Percentiles rank a stretch among this genome's conserved stretches.
These are phyloP conservation scores for Druceiella hillmani DNA, from an alignment of 2,888 invertebrate genomes.

Conservation along the genomic window DNA sequence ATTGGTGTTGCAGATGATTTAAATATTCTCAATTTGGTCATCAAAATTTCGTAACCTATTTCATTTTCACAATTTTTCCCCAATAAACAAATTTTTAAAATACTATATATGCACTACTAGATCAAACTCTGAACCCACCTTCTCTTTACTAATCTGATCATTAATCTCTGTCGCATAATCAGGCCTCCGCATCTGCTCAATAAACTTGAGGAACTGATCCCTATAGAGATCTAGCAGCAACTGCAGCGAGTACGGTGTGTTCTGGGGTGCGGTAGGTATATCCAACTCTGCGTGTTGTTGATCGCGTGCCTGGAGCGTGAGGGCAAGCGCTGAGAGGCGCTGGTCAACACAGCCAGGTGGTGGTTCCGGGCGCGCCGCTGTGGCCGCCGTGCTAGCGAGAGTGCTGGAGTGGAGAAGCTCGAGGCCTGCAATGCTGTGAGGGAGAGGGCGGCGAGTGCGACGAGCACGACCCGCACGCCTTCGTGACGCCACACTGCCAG, in stretches of 20 bases:
- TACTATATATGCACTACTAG: too few species aligned
- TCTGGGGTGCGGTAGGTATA: constrained; percentile 71
- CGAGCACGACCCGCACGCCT: constrained; percentile 37
- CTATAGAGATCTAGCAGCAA: constrained; percentile 81
- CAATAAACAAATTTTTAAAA: too few species aligned
- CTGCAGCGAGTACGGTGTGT: constrained; percentile 81
- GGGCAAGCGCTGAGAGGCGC: constrained; percentile 74
- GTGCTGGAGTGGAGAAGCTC: constrained; percentile 88
- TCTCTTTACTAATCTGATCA: constrained; percentile 76
- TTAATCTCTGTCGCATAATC: constrained; percentile 67
- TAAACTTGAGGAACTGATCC: constrained; percentile 78
- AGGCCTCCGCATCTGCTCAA: constrained; percentile 78
- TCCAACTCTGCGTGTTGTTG: constrained; percentile 75
- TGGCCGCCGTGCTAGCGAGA: constrained; percentile 76
- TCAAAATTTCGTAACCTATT: too few species aligned
- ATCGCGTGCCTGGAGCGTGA: constrained; percentile 56
- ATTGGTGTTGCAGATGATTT: too few species aligned
- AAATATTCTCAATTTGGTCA: too few species aligned
- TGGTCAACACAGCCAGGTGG: constrained; percentile 92
- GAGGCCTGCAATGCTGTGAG: constrained; percentile 70
- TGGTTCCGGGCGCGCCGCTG: constrained; percentile 66
- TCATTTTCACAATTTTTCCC: too few species aligned
- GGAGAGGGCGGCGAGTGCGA: constrained; percentile 36
- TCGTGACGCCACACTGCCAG: constrained; percentile 40
- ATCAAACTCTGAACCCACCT: too few species aligned